Conservation (phyloP, 2,797 vertebrate species). For the Cephalopachus bancanus region DNA sequence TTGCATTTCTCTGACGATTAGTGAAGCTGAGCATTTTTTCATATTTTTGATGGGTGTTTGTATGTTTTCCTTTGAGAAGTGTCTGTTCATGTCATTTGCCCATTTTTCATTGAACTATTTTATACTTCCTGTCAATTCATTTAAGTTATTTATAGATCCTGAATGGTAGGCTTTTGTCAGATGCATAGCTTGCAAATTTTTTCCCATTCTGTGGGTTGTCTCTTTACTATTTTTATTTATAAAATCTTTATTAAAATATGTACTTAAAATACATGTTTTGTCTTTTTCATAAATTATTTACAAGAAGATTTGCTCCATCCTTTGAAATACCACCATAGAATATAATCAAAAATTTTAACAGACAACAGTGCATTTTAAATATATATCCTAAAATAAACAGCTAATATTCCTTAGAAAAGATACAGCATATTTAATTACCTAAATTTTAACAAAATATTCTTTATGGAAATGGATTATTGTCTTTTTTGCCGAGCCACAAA, state of each 20-base stretch:
- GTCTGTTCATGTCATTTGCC: too few species aligned
- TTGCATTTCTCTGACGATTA: too few species aligned
- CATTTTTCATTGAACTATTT: too few species aligned
- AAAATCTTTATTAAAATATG: constrained; percentile 80
- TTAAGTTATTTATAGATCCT: too few species aligned
- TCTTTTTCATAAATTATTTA: constrained; percentile 63
- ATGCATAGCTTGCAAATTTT: too few species aligned
- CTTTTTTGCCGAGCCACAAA: constrained; percentile 46
- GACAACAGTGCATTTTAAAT: constrained; percentile 1
- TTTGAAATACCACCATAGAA: constrained; percentile 33
- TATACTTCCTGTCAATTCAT: too few species aligned
- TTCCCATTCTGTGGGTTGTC: too few species aligned
- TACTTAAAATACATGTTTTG: constrained; percentile 53
- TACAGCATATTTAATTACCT: neutral
- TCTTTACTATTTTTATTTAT: neutral
- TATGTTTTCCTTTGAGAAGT: too few species aligned
- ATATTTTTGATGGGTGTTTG: too few species aligned
- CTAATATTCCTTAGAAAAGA: constrained; percentile 55
- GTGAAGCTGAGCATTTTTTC: too few species aligned
- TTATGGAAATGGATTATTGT: neutral
- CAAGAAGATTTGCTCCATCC: constrained; percentile 20
- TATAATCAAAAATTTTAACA: constrained; percentile 53
- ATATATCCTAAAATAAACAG: constrained; percentile 48
- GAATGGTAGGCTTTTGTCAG: too few species aligned
- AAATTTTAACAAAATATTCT: constrained; percentile 67